A percentile compares a stretch with the other conserved stretches of the same genome.
These are phyloP conservation scores for Agrotis puta DNA, from an alignment of 2,888 invertebrate species.

Conservation along the genomic window DNA sequence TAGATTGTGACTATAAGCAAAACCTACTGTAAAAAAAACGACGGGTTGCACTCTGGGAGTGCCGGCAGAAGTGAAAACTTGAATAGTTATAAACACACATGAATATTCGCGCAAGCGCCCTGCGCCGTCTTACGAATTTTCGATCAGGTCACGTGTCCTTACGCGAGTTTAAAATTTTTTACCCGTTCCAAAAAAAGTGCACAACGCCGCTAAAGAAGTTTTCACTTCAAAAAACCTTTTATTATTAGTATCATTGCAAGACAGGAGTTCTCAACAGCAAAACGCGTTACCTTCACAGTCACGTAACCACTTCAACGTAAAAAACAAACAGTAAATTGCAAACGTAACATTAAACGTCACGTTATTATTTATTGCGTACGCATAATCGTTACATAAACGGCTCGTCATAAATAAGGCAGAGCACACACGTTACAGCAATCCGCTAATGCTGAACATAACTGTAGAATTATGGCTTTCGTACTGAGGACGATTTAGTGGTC, in stretches of 20 bases:
- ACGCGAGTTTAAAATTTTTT: no score
- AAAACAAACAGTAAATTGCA: constrained; percentile 44
- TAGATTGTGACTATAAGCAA: no score
- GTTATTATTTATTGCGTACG: constrained; percentile 48
- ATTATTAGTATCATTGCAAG: not conserved
- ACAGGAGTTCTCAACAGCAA: not conserved
- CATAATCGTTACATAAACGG: constrained; percentile 57
- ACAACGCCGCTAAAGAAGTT: no score
- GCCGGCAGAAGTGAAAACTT: no score
- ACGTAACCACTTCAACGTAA: constrained; percentile 11
- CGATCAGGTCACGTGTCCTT: no score
- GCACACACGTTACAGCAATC: constrained; percentile 55
- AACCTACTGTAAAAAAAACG: no score
- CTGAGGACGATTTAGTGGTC: constrained; percentile 36
- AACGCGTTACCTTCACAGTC: not conserved
- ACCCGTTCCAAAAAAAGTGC: no score
- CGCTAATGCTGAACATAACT: constrained; percentile 56
- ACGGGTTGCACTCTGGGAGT: no score
- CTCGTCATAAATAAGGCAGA: constrained; percentile 52
- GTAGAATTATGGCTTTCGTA: constrained; percentile 43
- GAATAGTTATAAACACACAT: no score
- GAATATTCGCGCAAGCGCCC: no score
- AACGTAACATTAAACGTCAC: constrained; percentile 45
- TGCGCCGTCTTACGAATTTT: no score
- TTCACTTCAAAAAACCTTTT: no score